Evolutionary conservation across 1,140 invertebrate genomes (phyloP), one percentile per base, ranked within the genome.

Genomic region (Laupala kohalensis): DNA sequence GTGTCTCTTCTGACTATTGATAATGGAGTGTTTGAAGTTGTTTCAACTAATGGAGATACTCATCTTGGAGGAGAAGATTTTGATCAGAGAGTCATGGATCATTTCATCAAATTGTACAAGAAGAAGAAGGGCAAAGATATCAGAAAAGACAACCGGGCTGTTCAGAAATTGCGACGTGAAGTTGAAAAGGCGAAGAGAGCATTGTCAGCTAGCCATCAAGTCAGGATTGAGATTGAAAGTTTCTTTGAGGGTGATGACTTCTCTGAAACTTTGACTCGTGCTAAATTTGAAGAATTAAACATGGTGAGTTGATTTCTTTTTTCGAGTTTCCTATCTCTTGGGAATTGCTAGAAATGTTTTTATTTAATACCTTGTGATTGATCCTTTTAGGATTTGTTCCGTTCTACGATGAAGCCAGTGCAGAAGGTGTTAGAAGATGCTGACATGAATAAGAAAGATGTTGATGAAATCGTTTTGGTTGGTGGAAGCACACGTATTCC

Each of bases 241-340:
- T 93, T 99, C 87, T 98, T 94, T 78, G 97, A 99, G 79, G 96
- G 97, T 76, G 96, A 98, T 78, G 97, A 99, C 79, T 99, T 99
- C 88, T 96, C 93, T n/a, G 97, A 99, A 83, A 97, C 95, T 13
- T 84, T 99, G 64, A 99, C 98, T 72, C 87, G 98, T 78, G 97
- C 98, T 77, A 99, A 98, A 84, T 99, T 99, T 80, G 98, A 99
- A 81, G 98, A 99, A 82, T 84, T 99, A 78, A 99, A 99, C 86
- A 96, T 98, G 92, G 86, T 84, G 76, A 76, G 74, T 75, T 73
- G 24, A 69, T 24, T 0, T 37, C 15, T 37, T 15, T 6, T 6
- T 6, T 6, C 30, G 6, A 37, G 30, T 37, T 37, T 37, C 30
- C 30, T 15, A 13, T 53, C 37, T 19, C 4, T 4, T 53, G 4